These are phyloP conservation scores for Manis crassicaudata DNA, from an alignment of 2,797 vertebrate species.

Conservation along the genomic window DNA sequence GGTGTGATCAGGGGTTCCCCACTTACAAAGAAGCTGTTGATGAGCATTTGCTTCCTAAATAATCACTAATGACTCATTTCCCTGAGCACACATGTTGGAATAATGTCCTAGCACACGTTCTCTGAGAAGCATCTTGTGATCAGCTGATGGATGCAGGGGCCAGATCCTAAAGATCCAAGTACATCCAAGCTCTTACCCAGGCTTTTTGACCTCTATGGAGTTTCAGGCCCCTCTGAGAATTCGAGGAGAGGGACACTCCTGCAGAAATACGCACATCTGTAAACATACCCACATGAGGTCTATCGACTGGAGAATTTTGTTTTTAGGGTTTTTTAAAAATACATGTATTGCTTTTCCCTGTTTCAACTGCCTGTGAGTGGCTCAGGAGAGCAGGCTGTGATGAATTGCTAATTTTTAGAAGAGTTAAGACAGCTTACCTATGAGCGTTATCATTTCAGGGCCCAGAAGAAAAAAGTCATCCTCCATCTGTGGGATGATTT, in stretches of 20 bases:
- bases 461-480: neutral
- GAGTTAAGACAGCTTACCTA: neutral
- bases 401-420: neutral
- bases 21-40: neutral
- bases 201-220: neutral
- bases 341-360: neutral
- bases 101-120: neutral
- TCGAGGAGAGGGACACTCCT: neutral
- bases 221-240: neutral
- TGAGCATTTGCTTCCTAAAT: neutral
- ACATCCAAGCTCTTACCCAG: neutral
- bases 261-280: neutral
- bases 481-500: neutral
- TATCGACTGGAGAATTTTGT: neutral
- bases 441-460: neutral
- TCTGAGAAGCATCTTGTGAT: neutral
- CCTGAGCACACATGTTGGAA: neutral
- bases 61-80: neutral
- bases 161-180: neutral
- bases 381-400: slow-evolving; percentile 5
- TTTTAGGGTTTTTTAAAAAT: neutral
- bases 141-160: neutral
- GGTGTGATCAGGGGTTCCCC: neutral
- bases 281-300: neutral
- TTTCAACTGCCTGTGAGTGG: neutral